Base-by-base conservation (phyloP, 2,113 vertebrate genomes). In the Hippocampus mohnikei region DNA sequence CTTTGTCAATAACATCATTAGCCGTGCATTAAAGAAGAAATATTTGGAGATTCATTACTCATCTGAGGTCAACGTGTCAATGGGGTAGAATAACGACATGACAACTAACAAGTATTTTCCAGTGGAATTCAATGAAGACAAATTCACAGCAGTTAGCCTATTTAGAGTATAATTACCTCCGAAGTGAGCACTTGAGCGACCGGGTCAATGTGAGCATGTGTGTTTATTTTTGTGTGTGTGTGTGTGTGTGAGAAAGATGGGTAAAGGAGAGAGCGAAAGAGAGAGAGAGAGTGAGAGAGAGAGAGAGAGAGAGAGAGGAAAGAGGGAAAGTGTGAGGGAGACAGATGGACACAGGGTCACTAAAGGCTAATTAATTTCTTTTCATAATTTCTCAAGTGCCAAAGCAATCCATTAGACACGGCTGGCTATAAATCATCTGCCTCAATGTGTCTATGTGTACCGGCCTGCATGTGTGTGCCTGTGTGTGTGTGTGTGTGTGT, bases 361-460 rank as follows among this genome's bases (percentile, higher is more conserved):
- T 81, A 79, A 87, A 92, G 91, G 90, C 86, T 93, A 91, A 92
- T 92, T 91, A 85, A 91, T 90, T 91, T 91, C 80, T 90, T 90
- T 91, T 90, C 86, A 90, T 90, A 92, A 92, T 93, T 92, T 89
- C 82, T 87, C 79, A 78, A 83, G 87, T 88, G 87, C 88, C 85
- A 87, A 78, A 82, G 87, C 84, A 91, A 92, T 90, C 88, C 88
- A 92, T 92, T 92, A 91, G 87, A 88, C 81, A 89, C 70, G 85
- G 76, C 84, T 76, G 75, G 84, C 87, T 88, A 92, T 92, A 91
- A 93, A 92, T 93, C 90, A 92, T 88, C 85, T 77, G 80, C 69
- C 69, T 70, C 56, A 71, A 66, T 15, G 15, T 78, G 77, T 23
- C 29, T 48, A 20, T 50, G 40, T 64, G 60, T 50, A 50, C 46